Base-by-base conservation (phyloP, 2,888 invertebrate species). In the Hydroisotoma schaefferi region DNA sequence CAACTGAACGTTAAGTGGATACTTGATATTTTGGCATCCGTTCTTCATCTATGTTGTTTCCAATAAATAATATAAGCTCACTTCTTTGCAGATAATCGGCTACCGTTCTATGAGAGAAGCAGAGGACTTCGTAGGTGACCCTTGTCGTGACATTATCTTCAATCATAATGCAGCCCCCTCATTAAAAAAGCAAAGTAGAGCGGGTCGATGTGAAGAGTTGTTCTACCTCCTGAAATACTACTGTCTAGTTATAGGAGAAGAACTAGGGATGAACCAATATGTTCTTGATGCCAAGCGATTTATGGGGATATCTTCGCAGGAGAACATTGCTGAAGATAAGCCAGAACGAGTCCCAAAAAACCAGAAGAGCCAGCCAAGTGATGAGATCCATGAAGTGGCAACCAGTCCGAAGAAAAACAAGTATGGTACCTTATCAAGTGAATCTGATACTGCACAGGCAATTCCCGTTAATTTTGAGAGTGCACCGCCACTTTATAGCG, bases 141-240 rank as follows among this genome's bases (percentile, higher is more conserved):
- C 61, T 6, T 52, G 56, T 22, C 57, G 57, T 33, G 49, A 52
- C 5, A 48, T 61, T 18, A 33, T 61, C 1, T 61, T 61, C 28
- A 54, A 61, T 18, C 29, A 29, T 26, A 53, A 40, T 1, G 53
- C 49, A 28, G 46, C 53, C 23, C 5, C 27, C 23, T 26, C 23
- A 2, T 4, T 25, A 5, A 33, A 56, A 12, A 26, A 29, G 28
- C 26, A 47, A 27, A 52, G 52, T 18, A 44, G 52, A 23, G 51
- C 48, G 29, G 46, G 48, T 20, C 37, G 61, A 2, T 54, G 61
- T 1, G 55, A 55, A 37, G 61, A 61, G 27, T 26, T 61, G 12
- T 57, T 61, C 25, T 28, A 23, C 12, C 43, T 61, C n/a, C 54
- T 61, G 20, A 56, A 61, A 33, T 49, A 49, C n/a, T 61, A 61